Conservation (phyloP, 2,113 vertebrate genomes). For the Odontophorus gujanensis region DNA sequence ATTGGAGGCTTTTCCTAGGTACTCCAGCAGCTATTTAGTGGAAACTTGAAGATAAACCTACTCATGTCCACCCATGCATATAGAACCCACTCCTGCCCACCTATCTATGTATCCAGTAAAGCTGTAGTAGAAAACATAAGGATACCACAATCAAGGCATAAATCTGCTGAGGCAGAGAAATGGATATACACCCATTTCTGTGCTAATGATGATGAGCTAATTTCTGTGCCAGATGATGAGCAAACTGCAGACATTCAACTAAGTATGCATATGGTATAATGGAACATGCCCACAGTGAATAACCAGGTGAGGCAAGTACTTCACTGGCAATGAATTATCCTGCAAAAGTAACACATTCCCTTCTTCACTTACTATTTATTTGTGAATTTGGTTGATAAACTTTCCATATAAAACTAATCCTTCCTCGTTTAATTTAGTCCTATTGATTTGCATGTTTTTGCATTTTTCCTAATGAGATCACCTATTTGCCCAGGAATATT, state of each 20-base stretch:
- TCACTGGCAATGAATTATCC: background rate
- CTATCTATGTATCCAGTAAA: background rate
- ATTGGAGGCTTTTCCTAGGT: background rate
- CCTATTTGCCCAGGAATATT: fast-evolving
- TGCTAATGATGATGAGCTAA: background rate
- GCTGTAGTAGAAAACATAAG: background rate
- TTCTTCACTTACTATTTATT: background rate
- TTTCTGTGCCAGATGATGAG: background rate
- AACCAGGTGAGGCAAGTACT: background rate
- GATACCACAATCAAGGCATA: background rate
- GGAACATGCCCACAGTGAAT: background rate
- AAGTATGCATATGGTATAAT: background rate
- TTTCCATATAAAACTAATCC: background rate
- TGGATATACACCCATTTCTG: background rate
- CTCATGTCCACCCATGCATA: fast-evolving
- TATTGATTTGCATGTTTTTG: background rate
- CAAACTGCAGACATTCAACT: background rate
- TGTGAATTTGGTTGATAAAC: background rate
- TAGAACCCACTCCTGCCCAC: background rate
- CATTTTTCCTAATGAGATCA: background rate
- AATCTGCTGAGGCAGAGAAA: background rate
- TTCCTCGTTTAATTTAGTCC: background rate
- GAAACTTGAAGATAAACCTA: background rate
- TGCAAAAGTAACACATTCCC: background rate
- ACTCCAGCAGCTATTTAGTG: background rate